phyloP scores from a whole-genome alignment of 2,888 invertebrate species.

The Scaptomyza parva region DNA sequence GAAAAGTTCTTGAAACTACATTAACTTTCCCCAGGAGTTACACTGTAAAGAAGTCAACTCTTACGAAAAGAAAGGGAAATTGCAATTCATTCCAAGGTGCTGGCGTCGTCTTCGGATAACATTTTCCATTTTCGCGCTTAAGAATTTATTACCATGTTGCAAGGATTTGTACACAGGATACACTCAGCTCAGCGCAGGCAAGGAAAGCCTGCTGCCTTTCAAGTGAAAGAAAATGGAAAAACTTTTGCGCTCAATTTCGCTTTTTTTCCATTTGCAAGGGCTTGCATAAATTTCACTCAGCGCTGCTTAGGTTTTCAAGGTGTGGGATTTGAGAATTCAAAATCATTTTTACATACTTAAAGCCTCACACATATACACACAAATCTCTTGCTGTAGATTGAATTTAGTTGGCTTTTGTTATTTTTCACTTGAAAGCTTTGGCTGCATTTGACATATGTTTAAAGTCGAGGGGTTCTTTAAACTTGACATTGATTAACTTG shows the following conservation, averaged over 20 bases:
- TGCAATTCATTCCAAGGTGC: conserved; percentile 57
- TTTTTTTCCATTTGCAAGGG: conserved; percentile 20
- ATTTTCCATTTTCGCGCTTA: conserved; percentile 30
- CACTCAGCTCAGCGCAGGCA: conserved; percentile 3
- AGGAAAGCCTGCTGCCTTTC: no score
- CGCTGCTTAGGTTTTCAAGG: not conserved
- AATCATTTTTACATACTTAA: conserved; percentile 31
- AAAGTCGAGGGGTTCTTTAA: conserved; percentile 33
- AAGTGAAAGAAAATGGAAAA: conserved; percentile 51
- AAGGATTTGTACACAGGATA: conserved; percentile 19
- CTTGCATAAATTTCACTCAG: conserved; percentile 56
- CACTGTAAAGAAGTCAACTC: conserved; percentile 10
- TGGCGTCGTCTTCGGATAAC: not conserved
- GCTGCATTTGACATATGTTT: conserved; percentile 46
- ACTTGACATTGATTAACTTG: conserved; percentile 44
- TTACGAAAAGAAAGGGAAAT: conserved; percentile 52
- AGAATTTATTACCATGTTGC: conserved; percentile 35
- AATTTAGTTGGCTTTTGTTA: conserved; percentile 21
- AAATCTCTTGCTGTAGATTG: conserved; percentile 10
- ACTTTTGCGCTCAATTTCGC: conserved; percentile 7
- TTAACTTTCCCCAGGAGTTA: conserved; percentile 52
- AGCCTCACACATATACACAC: conserved; percentile 19
- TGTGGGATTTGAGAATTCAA: conserved; percentile 9
- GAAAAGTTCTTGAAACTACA: conserved; percentile 63
- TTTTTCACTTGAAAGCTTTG: not conserved